Conservation (phyloP, 64 coral and sea anemone genomes). For the Actinia tenebrosa region DNA sequence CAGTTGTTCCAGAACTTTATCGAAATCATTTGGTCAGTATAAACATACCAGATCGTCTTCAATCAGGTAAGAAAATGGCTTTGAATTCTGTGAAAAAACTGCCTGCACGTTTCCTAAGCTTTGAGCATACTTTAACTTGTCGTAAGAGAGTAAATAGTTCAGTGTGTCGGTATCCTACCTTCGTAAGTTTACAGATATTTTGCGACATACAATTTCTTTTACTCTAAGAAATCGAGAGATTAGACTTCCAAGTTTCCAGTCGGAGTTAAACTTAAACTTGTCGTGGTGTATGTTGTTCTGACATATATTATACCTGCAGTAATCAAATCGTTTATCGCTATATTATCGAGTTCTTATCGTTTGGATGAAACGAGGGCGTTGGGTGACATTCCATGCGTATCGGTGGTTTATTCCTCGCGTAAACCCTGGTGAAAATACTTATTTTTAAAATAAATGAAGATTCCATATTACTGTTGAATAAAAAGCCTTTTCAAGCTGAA, state of each 20-base stretch:
- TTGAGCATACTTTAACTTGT: background rate
- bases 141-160: background rate
- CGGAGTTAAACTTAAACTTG: background rate
- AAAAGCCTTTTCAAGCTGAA: background rate
- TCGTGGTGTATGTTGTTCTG: background rate
- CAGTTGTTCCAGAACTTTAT: constrained; percentile 6
- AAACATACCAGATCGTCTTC: background rate
- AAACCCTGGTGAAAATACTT: background rate
- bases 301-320: background rate
- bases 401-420: background rate
- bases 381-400: background rate
- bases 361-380: background rate
- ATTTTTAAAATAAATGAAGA: background rate
- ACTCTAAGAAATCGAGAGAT: background rate
- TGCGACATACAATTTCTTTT: background rate
- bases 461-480: background rate
- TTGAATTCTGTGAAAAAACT: background rate
- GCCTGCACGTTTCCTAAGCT: background rate
- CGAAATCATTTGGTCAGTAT: background rate
- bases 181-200: background rate
- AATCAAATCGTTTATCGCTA: background rate
- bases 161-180: background rate
- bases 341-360: constrained; percentile 4
- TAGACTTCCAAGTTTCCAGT: background rate
- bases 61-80: background rate